phyloP scores from a whole-genome alignment of 2,888 invertebrate species.

The Mythimna albipuncta region DNA sequence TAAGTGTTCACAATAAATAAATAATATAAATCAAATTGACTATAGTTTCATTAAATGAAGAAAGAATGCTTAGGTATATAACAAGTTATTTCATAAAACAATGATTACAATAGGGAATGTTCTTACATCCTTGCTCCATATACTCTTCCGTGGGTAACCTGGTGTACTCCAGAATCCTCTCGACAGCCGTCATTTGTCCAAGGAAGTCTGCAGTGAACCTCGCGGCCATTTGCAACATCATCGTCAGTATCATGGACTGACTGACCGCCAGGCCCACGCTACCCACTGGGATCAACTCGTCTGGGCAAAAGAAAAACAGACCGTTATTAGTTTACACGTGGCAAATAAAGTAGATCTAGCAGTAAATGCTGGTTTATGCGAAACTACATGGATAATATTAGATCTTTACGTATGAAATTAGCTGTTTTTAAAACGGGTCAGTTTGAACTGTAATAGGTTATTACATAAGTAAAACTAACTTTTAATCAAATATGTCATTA shows the following conservation, averaged over 20 bases:
- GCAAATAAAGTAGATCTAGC: neutral
- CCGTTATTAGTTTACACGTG: too few relatives aligned
- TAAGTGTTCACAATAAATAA: too few relatives aligned
- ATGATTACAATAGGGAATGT: neutral
- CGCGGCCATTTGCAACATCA: conserved; percentile 94
- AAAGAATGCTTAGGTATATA: neutral
- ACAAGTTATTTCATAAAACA: neutral
- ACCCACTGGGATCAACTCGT: conserved; percentile 82
- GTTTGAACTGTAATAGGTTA: too few relatives aligned
- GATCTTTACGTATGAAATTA: too few relatives aligned
- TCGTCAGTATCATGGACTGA: conserved; percentile 91
- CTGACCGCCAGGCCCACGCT: conserved; percentile 92
- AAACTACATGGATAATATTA: neutral
- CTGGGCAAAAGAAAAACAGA: conserved; percentile 60
- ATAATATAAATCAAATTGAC: too few relatives aligned
- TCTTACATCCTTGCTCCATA: conserved; percentile 82
- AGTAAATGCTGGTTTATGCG: neutral
- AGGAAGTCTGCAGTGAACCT: conserved; percentile 95
- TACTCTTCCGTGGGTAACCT: conserved; percentile 86
- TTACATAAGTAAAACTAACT: too few relatives aligned
- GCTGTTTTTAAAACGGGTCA: too few relatives aligned
- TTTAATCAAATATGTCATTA: too few relatives aligned
- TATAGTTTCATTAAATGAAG: too few relatives aligned
- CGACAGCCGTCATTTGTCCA: conserved; percentile 92
- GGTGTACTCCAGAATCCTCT: conserved; percentile 95